phyloP scores from a whole-genome alignment of 2,113 vertebrate species.

The Laticauda laticaudata region DNA sequence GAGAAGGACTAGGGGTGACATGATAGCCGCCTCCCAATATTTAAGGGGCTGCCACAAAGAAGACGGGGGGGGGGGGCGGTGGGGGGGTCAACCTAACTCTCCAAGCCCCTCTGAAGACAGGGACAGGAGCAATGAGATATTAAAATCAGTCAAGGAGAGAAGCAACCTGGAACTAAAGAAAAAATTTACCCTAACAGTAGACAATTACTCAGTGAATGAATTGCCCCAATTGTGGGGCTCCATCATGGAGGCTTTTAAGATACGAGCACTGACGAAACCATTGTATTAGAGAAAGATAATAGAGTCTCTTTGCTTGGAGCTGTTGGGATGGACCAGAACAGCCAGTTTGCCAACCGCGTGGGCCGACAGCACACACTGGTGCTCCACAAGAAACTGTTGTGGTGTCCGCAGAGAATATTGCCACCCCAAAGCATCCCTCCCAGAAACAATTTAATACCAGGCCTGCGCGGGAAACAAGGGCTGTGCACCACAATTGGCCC shows the following conservation, averaged over 20 bases:
- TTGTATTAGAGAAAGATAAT: not conserved
- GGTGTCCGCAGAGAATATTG: too few species aligned
- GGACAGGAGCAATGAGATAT: not conserved
- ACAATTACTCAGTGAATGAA: not conserved
- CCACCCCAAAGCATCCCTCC: too few species aligned
- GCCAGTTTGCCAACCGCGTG: too few species aligned
- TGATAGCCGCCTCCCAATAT: fast-evolving
- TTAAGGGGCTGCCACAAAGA: not conserved
- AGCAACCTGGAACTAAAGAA: not conserved
- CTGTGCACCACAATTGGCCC: too few species aligned
- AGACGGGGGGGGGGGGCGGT: not conserved
- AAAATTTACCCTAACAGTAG: not conserved
- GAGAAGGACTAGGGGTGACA: not conserved
- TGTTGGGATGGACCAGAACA: not conserved
- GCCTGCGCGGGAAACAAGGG: too few species aligned
- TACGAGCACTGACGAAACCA: too few species aligned
- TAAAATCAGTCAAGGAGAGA: not conserved
- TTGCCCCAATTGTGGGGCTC: not conserved
- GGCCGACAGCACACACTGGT: too few species aligned
- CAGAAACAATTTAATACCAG: too few species aligned
- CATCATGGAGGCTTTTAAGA: too few species aligned
- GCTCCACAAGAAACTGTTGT: too few species aligned
- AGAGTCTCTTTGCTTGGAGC: not conserved
- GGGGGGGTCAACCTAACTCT: not conserved
- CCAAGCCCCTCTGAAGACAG: not conserved